Conservation (phyloP, 2,797 vertebrate species). For the Pipistrellus pipistrellus region DNA sequence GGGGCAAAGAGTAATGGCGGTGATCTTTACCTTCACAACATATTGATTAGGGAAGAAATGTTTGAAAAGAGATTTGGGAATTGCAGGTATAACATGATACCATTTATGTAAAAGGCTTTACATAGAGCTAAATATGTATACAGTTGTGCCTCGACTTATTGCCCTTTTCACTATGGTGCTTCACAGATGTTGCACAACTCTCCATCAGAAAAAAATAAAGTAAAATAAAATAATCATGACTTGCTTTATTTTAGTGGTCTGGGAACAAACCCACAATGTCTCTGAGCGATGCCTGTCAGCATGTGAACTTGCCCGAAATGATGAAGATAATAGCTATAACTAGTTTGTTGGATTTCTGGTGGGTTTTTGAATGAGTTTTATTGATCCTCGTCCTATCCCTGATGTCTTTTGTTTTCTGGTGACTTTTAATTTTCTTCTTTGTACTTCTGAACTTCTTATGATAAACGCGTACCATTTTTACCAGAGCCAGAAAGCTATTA, state of each 20-base stretch:
- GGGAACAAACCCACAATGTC: background rate
- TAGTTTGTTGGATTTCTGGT: constrained; percentile 9
- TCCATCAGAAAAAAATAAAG: background rate
- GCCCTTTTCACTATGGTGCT: background rate
- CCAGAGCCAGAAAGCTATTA: constrained; percentile 21
- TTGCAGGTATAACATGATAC: background rate
- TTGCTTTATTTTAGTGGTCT: background rate
- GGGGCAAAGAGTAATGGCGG: constrained; percentile 5
- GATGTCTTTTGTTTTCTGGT: background rate
- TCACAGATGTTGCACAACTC: background rate
- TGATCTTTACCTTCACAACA: constrained; percentile 42
- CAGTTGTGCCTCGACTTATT: background rate
- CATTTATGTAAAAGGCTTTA: constrained; percentile 16
- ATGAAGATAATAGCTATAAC: background rate
- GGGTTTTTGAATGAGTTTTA: constrained; percentile 6
- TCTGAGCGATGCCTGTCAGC: background rate
- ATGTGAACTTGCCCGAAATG: background rate
- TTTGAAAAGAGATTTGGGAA: constrained; percentile 33
- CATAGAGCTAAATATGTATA: background rate
- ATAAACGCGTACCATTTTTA: constrained; percentile 49
- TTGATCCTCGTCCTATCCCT: background rate
- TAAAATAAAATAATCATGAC: background rate
- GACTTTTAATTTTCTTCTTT: constrained; percentile 39
- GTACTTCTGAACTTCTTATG: constrained; percentile 13
- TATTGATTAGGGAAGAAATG: background rate